Conservation (phyloP, 2,888 invertebrate genomes). For the Pyrgus malvae region DNA sequence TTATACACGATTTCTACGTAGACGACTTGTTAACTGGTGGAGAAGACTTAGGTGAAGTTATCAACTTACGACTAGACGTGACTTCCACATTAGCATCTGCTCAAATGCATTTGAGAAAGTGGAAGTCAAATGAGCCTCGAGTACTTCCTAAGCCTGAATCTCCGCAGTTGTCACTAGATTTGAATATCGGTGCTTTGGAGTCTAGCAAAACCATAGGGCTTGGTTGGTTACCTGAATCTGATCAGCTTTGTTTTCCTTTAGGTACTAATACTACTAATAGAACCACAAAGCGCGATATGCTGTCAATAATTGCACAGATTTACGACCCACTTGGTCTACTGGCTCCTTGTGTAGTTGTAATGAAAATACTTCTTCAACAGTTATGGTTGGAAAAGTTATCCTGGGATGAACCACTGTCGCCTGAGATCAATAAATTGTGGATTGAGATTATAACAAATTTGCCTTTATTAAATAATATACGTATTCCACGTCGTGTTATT, state of each 20-base stretch:
- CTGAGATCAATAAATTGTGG: constrained; percentile 2
- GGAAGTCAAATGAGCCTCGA: constrained; percentile 34
- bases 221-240: constrained; percentile 9
- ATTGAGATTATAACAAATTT: constrained; percentile 11
- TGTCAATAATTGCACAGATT: constrained; percentile 27
- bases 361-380: constrained; percentile 27
- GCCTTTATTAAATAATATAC: constrained; percentile 30
- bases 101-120: constrained; percentile 35
- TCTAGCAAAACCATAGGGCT: constrained; percentile 15
- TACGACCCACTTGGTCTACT: constrained; percentile 28
- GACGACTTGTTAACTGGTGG: constrained; percentile 31
- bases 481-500: constrained; percentile 33
- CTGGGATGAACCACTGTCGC: constrained; percentile 5
- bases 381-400: constrained; percentile 19
- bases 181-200: constrained; percentile 1
- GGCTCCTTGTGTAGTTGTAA: constrained; percentile 23
- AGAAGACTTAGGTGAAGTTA: constrained; percentile 23
- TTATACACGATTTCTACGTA: constrained; percentile 38
- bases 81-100: constrained; percentile 33
- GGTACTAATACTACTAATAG: not conserved
- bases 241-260: constrained; percentile 25
- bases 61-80: constrained; percentile 18
- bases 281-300: constrained; percentile 22
- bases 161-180: constrained; percentile 13
- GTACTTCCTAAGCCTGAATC: constrained; percentile 14